Conservation (phyloP, 2,888 invertebrate species). For the Osedax fenrisi region DNA sequence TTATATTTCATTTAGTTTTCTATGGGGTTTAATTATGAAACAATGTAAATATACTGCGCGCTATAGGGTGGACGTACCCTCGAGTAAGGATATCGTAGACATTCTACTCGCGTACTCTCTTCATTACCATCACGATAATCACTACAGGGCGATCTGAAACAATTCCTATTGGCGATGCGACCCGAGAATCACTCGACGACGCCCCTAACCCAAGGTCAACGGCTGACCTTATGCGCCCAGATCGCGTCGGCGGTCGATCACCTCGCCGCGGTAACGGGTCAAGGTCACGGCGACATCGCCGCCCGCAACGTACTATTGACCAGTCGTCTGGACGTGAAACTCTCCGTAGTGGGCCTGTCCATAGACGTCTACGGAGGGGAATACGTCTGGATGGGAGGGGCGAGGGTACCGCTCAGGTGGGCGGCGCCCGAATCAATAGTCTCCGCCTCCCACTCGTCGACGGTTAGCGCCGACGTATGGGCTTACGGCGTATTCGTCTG, state of each 20-base stretch:
- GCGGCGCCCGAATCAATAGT: conserved; percentile 72
- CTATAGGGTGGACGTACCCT: no score
- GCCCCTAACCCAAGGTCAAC: conserved; percentile 54
- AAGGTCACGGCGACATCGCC: conserved; percentile 76
- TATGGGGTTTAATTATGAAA: no score
- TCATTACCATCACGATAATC: no score
- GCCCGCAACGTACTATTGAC: conserved; percentile 80
- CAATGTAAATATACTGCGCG: no score
- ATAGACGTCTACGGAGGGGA: conserved; percentile 77
- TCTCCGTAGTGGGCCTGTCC: conserved; percentile 67
- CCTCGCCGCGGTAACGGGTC: conserved; percentile 55
- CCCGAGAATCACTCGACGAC: conserved; percentile 56
- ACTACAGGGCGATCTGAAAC: conserved; percentile 81
- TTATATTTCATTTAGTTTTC: no score
- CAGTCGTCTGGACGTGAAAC: conserved; percentile 66
- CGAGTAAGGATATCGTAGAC: no score
- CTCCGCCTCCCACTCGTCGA: conserved; percentile 79
- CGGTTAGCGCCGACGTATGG: conserved; percentile 85
- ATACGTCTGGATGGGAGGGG: conserved; percentile 53
- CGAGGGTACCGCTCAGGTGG: conserved; percentile 69
- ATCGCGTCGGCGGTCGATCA: conserved; percentile 72
- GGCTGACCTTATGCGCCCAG: conserved; percentile 55
- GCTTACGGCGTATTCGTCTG: conserved; percentile 76
- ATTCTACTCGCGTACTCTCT: no score
- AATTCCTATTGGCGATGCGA: conserved; percentile 53